These are phyloP conservation scores for Choloepus didactylus DNA, from an alignment of 2,797 vertebrate genomes.

Conservation along the genomic window DNA sequence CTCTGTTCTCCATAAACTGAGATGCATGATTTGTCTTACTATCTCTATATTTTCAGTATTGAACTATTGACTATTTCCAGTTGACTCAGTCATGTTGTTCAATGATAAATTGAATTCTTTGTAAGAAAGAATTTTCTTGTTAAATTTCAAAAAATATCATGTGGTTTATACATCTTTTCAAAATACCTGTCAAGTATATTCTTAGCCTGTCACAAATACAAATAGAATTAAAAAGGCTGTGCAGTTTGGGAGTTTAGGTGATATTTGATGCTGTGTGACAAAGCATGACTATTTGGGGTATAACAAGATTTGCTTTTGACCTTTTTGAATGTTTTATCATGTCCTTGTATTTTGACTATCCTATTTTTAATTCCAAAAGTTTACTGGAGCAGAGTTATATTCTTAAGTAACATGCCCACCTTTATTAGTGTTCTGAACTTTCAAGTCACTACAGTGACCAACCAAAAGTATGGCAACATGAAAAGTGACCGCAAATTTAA, in stretches of 20 bases:
- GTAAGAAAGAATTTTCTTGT: neutral
- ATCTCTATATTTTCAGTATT: neutral
- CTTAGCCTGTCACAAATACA: constrained; percentile 56
- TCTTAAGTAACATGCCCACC: neutral
- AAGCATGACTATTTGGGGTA: constrained; percentile 51
- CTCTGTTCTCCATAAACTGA: neutral
- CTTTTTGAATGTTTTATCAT: constrained; percentile 77
- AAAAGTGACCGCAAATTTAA: neutral
- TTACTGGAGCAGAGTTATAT: neutral
- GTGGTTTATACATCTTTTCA: neutral
- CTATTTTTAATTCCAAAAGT: constrained; percentile 60
- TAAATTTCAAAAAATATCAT: neutral
- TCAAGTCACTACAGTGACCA: neutral
- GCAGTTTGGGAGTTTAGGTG: neutral
- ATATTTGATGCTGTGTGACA: constrained; percentile 30
- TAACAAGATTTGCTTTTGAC: constrained; percentile 56
- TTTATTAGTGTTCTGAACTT: constrained; percentile 26
- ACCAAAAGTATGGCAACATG: neutral
- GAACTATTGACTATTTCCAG: neutral
- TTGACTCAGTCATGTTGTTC: neutral
- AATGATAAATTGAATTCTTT: constrained; percentile 22
- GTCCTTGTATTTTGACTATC: constrained; percentile 57
- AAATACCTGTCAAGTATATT: neutral
- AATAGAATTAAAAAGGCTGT: constrained; percentile 20
- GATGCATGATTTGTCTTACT: neutral